Evolutionary conservation across 2,888 invertebrate species (phyloP).

Genomic region (Xanthostigma xanthostigma): DNA sequence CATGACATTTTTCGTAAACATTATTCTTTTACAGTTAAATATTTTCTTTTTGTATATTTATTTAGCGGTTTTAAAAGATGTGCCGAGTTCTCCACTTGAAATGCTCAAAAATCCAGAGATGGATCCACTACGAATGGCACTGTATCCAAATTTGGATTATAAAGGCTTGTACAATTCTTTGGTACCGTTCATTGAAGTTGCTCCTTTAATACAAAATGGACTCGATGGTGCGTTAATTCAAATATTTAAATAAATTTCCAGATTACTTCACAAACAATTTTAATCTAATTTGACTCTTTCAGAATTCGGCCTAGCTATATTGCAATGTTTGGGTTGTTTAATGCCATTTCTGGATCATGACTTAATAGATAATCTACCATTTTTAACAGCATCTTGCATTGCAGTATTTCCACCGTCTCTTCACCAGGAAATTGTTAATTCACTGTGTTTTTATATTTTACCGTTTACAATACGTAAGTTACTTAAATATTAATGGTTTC

Average conservation of each 20-base stretch:
- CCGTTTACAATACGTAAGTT: constrained; percentile 87
- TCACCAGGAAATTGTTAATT: constrained; percentile 89
- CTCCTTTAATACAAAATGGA: constrained; percentile 79
- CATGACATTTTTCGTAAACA: not conserved
- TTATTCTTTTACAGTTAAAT: not conserved
- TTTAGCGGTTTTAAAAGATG: constrained; percentile 90
- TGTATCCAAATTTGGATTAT: constrained; percentile 95
- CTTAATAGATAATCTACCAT: constrained; percentile 87
- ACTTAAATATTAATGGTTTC: no score
- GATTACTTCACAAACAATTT: not conserved
- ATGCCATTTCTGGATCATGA: constrained; percentile 94
- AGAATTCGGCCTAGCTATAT: constrained; percentile 87
- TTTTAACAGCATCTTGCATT: constrained; percentile 85
- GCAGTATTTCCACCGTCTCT: constrained; percentile 79
- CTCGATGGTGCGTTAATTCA: constrained; percentile 47
- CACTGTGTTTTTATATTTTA: constrained; percentile 87
- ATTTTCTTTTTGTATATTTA: constrained; percentile 12
- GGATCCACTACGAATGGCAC: constrained; percentile 71
- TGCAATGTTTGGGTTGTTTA: constrained; percentile 88
- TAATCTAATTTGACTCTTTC: constrained; percentile 20
- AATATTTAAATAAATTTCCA: not conserved
- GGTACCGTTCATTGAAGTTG: constrained; percentile 82
- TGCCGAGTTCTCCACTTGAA: constrained; percentile 81
- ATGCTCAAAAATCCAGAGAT: constrained; percentile 78
- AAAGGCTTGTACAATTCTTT: constrained; percentile 89